Conservation (phyloP, 2,113 vertebrate species). For the Indicator indicator region DNA sequence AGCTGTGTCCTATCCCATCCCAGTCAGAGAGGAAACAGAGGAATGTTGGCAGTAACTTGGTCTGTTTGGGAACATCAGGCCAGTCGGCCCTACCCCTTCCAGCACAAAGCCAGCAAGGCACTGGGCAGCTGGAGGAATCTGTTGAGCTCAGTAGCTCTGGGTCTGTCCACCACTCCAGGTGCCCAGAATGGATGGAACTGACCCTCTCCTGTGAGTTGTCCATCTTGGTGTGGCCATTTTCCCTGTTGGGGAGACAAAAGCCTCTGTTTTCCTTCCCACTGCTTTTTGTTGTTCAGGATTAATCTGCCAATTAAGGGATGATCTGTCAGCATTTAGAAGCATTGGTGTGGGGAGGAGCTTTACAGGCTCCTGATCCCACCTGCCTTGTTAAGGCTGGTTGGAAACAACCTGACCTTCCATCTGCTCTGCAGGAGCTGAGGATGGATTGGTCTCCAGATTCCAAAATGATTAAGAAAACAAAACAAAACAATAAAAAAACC, state of each 20-base stretch:
- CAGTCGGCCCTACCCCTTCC: background rate
- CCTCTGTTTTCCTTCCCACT: constrained; percentile 52
- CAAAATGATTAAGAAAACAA: constrained; percentile 82
- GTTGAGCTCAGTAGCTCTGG: background rate
- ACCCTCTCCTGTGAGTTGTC: constrained; percentile 35
- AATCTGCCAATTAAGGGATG: constrained; percentile 83
- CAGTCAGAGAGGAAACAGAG: background rate
- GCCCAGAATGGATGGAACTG: background rate
- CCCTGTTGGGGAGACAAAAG: constrained; percentile 61
- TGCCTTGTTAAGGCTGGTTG: constrained; percentile 79
- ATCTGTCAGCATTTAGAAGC: constrained; percentile 82
- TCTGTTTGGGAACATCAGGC: background rate
- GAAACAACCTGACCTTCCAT: constrained; percentile 81
- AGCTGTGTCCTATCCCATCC: background rate
- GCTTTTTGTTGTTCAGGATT: constrained; percentile 74
- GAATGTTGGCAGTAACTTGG: fast-evolving
- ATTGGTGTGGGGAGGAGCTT: constrained; percentile 79
- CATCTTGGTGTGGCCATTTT: constrained; percentile 1
- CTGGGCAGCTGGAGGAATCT: background rate
- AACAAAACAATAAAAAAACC: background rate
- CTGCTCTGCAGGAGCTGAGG: constrained; percentile 79
- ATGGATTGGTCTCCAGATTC: constrained; percentile 83
- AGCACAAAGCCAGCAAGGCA: background rate
- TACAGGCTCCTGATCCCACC: constrained; percentile 80
- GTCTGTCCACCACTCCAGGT: background rate